Conservation (phyloP, 2,888 invertebrate genomes). For the Hyalella azteca region DNA sequence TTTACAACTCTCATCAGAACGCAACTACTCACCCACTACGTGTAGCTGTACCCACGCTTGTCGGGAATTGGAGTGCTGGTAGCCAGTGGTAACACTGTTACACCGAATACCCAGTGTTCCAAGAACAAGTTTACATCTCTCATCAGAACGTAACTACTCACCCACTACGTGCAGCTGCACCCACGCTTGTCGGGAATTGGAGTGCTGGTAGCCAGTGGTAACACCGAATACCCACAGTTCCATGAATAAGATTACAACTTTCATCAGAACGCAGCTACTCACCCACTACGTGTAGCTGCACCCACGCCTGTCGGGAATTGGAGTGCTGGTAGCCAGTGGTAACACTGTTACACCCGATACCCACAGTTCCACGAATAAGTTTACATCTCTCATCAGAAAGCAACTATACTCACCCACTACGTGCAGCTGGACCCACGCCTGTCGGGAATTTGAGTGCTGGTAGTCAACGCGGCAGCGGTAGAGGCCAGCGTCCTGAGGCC, state of each 20-base stretch:
- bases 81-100: too few species aligned
- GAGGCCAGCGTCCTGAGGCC: slow-evolving; percentile 43
- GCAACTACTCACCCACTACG: slow-evolving; percentile 50
- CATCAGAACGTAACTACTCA: too few species aligned
- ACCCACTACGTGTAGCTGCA: slow-evolving; percentile 55
- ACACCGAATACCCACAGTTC: too few species aligned
- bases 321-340: slow-evolving; percentile 53
- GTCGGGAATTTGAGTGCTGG: slow-evolving; percentile 50
- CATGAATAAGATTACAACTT: too few species aligned
- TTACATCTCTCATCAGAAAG: too few species aligned
- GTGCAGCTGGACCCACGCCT: slow-evolving; percentile 53
- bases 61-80: slow-evolving; percentile 51
- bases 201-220: slow-evolving; percentile 56
- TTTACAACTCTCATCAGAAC: not conserved
- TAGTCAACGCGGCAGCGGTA: slow-evolving; percentile 58
- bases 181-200: slow-evolving; percentile 52
- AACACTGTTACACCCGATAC: slow-evolving; percentile 48
- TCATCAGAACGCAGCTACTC: slow-evolving; percentile 4
- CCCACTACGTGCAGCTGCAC: slow-evolving; percentile 54
- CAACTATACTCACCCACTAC: slow-evolving; percentile 52
- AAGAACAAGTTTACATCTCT: too few species aligned
- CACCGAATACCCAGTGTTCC: too few species aligned
- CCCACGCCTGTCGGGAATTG: slow-evolving; percentile 50
- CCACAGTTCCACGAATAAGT: slow-evolving; percentile 37
- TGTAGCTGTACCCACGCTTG: slow-evolving; percentile 54